Evolutionary conservation across 2,888 invertebrate species (phyloP).

Genomic region (Emmelina monodactyla): DNA sequence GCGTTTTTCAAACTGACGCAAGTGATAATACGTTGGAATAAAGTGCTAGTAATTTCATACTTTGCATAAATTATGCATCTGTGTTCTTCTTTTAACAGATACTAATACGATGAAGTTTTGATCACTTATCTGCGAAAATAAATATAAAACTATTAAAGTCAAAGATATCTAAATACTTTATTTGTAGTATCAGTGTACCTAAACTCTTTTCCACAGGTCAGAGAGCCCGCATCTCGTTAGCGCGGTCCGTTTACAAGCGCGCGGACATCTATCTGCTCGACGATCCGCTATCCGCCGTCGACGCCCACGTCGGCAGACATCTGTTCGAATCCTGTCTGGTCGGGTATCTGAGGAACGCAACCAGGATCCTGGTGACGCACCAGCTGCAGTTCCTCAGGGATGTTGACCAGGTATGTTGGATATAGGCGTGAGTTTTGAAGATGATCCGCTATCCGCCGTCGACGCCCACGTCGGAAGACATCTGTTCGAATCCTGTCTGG

Average conservation of each 20-base stretch:
- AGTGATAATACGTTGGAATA: neutral
- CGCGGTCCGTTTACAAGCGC: slow-evolving; percentile 85
- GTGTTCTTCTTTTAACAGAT: no score
- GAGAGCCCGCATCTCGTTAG: slow-evolving; percentile 87
- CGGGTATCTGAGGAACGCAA: slow-evolving; percentile 72
- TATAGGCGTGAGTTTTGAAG: no score
- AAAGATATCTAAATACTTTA: no score
- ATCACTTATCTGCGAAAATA: no score
- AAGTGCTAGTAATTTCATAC: neutral
- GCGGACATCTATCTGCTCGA: slow-evolving; percentile 89
- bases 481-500: slow-evolving; percentile 79
- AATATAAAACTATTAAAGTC: no score
- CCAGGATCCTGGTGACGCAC: slow-evolving; percentile 79
- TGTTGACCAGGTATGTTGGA: slow-evolving; percentile 55
- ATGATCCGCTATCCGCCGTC: slow-evolving; percentile 85
- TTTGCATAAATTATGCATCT: neutral
- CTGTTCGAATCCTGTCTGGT: slow-evolving; percentile 84
- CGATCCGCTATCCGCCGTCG: slow-evolving; percentile 93
- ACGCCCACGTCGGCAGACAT: slow-evolving; percentile 88
- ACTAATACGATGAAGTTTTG: no score
- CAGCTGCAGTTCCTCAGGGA: slow-evolving; percentile 75
- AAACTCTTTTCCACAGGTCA: no score
- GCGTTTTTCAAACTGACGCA: neutral
- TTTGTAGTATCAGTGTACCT: no score
- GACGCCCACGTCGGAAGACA: slow-evolving; percentile 80